phyloP scores from a whole-genome alignment of 2,888 invertebrate species.

The Lasioglossum oenotherae region DNA sequence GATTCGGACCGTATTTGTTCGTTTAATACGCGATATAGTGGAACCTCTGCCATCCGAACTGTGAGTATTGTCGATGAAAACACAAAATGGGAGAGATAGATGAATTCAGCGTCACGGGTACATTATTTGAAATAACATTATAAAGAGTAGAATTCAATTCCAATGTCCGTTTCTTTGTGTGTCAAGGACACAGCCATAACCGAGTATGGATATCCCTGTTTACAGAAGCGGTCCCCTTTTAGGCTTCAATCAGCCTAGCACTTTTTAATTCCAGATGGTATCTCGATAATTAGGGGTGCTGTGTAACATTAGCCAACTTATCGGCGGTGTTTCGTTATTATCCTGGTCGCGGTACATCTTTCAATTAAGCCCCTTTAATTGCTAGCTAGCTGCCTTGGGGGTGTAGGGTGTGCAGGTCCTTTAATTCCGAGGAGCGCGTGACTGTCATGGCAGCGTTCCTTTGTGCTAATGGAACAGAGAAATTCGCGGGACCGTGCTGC shows the following conservation, averaged over 20 bases:
- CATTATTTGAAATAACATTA: too few species aligned
- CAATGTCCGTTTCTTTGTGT: too few species aligned
- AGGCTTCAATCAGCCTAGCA: not conserved
- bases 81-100: too few species aligned
- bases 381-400: slow-evolving; percentile 13
- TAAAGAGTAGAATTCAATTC: too few species aligned
- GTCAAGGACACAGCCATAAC: too few species aligned
- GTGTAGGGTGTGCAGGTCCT: slow-evolving; percentile 21
- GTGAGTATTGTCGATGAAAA: too few species aligned
- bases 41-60: too few species aligned
- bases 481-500: slow-evolving; percentile 24
- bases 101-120: too few species aligned
- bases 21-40: too few species aligned
- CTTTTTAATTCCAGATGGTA: not conserved
- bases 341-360: slow-evolving; percentile 14
- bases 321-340: slow-evolving; percentile 22
- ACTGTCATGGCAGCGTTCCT: slow-evolving; percentile 32
- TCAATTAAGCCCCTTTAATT: slow-evolving; percentile 45
- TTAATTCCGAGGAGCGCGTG: slow-evolving; percentile 38
- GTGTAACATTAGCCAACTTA: not conserved
- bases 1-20: too few species aligned
- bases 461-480: slow-evolving; percentile 60
- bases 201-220: not conserved
- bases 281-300: not conserved
- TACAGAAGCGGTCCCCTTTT: not conserved